These are phyloP conservation scores for Pachyuromys duprasi DNA, from an alignment of 2,797 vertebrate species.

Conservation along the genomic window DNA sequence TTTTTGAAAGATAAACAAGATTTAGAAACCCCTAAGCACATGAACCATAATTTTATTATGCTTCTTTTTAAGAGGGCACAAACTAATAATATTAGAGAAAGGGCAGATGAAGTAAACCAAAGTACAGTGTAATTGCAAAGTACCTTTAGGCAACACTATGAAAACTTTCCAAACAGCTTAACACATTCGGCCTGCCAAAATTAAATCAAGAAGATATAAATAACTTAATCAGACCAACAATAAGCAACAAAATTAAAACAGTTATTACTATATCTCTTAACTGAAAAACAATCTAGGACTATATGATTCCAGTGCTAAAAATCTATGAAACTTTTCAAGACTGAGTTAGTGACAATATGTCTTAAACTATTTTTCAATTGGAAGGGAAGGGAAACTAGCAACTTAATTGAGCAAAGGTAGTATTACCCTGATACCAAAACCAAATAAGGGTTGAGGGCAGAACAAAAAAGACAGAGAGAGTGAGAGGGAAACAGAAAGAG, in stretches of 20 bases:
- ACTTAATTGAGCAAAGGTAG: neutral
- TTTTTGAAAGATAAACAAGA: neutral
- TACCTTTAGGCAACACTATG: neutral
- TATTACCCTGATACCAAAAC: neutral
- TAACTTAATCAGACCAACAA: neutral
- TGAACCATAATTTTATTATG: neutral
- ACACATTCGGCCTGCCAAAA: neutral
- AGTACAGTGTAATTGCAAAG: neutral
- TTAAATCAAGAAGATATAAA: neutral
- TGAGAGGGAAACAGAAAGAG: no score
- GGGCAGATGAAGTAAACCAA: neutral
- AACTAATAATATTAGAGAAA: neutral
- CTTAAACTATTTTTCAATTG: neutral
- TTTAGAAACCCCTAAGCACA: neutral
- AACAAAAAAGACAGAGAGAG: neutral
- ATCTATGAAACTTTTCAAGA: neutral
- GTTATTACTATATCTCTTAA: neutral
- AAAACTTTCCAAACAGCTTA: neutral
- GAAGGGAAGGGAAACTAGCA: neutral
- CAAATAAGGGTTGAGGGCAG: neutral
- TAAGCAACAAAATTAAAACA: neutral
- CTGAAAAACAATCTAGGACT: neutral
- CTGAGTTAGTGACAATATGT: neutral
- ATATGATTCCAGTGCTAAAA: neutral
- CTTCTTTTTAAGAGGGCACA: neutral